A percentile compares a stretch with the other conserved stretches of the same genome.
Conservation (phyloP, 2,113 vertebrate genomes). For the Rhineura floridana region DNA sequence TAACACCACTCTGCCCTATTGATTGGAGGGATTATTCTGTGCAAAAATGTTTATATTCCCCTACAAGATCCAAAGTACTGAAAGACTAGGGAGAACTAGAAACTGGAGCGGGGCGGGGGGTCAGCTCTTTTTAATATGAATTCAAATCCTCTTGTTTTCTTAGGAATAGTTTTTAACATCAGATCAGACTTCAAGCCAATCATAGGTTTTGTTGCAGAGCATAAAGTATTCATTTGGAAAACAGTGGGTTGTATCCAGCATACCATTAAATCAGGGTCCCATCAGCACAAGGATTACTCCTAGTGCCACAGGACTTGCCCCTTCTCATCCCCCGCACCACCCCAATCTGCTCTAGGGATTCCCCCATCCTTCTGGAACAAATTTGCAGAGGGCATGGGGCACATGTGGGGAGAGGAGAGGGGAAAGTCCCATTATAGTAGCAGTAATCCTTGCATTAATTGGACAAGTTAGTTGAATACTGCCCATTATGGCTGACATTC, state of each 20-base stretch:
- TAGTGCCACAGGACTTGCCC: too few relatives aligned
- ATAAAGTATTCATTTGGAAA: neutral
- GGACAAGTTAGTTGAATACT: too few relatives aligned
- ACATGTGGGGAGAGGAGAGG: too few relatives aligned
- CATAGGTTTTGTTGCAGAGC: neutral
- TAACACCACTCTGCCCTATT: neutral
- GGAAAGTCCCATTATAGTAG: too few relatives aligned
- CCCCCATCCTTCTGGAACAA: too few relatives aligned
- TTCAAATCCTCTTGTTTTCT: neutral
- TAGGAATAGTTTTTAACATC: neutral
- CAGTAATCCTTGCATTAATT: too few relatives aligned
- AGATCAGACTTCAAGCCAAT: neutral
- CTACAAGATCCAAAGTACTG: neutral
- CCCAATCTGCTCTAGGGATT: too few relatives aligned
- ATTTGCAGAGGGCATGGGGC: too few relatives aligned
- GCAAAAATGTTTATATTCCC: neutral
- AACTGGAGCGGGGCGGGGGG: neutral
- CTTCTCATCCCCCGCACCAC: too few relatives aligned
- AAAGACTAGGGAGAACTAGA: neutral
- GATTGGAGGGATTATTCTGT: neutral
- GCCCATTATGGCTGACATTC: too few relatives aligned
- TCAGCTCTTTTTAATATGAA: neutral
- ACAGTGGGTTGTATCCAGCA: neutral
- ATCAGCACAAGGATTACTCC: too few relatives aligned
- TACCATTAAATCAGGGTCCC: too few relatives aligned